Evolutionary conservation across 2,113 vertebrate species (phyloP).

Genomic region (Sturnus vulgaris): DNA sequence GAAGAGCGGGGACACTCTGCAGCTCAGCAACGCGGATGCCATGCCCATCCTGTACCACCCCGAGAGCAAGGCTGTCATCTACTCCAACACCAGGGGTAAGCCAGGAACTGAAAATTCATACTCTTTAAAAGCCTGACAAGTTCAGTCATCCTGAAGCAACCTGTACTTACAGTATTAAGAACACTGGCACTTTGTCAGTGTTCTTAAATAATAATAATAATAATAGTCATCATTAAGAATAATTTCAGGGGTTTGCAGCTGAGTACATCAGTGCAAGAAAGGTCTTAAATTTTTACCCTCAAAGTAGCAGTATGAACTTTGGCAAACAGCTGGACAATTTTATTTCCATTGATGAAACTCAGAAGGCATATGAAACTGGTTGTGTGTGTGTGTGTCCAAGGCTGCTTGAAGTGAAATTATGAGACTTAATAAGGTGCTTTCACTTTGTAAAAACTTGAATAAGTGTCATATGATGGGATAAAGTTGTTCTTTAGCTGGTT

Average conservation of each 20-base stretch:
- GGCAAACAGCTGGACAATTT: not conserved
- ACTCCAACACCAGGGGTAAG: conserved; percentile 79
- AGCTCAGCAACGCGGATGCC: conserved; percentile 88
- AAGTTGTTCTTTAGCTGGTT: not conserved
- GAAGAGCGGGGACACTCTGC: conserved; percentile 90
- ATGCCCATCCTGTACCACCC: conserved; percentile 84
- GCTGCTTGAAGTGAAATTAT: not conserved
- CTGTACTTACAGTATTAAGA: not conserved
- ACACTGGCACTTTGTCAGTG: not conserved
- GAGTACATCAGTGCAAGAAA: not conserved
- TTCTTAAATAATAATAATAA: too few relatives aligned
- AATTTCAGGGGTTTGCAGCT: not conserved
- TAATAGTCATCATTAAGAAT: not conserved
- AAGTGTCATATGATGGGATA: not conserved
- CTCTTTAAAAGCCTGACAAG: not conserved
- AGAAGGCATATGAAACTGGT: not conserved
- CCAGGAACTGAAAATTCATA: not conserved
- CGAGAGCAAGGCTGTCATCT: conserved; percentile 80
- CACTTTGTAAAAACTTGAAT: not conserved
- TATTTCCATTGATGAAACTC: not conserved
- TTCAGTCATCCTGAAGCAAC: not conserved
- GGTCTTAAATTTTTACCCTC: not conserved
- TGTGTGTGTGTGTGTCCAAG: not conserved
- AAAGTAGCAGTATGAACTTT: not conserved
- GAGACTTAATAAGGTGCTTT: not conserved